Evolutionary conservation across 2,113 vertebrate species (phyloP), one percentile per base, ranked within the genome.

Genomic region (Pedionomus torquatus): DNA sequence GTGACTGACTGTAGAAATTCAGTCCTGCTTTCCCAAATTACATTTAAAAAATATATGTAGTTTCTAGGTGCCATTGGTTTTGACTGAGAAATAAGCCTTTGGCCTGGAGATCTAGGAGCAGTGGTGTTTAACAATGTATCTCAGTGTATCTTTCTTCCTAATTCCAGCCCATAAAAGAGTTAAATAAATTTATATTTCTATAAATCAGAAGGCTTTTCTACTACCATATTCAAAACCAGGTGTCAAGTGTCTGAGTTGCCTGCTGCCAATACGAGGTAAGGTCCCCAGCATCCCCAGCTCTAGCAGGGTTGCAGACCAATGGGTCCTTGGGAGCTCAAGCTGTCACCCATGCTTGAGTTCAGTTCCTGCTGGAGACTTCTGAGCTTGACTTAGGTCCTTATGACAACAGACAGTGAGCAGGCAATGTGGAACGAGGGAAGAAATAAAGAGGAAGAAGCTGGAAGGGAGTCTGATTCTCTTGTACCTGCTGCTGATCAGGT

Each of bases 301-400:
- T 35, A 44, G 24, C 0, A 0, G n/a, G 10, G 1, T 10, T 85
- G 54, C 18, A n/a, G 52, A 35, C 24, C 1, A 2, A 3, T 5
- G 17, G 3, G 4, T 35, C n/a, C n/a, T 70, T 20, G 6, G 60
- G n/a, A 44, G 13, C 55, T 63, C 17, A 21, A 46, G 46, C 11
- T 82, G 23, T 28, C 30, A 12, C 19, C 17, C 41, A 4, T 23
- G 9, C 51, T 79, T 35, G 13, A 64, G 25, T 46, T 49, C 63
- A 7, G 6, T 2, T 86, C 21, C 57, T 57, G 33, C 24, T 77
- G 71, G 35, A 71, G 37, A 17, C 19, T 44, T 41, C 49, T 64
- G 44, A 23, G 12, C 13, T n/a, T 54, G 5, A 18, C 26, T 90
- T 23, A 33, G 15, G 76, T 86, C n/a, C 18, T 80, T 88, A 25